Percentiles rank a stretch among this genome's conserved stretches.
These are phyloP conservation scores for Drosophila subsilvestris DNA, from an alignment of 2,888 invertebrate species.

Conservation along the genomic window DNA sequence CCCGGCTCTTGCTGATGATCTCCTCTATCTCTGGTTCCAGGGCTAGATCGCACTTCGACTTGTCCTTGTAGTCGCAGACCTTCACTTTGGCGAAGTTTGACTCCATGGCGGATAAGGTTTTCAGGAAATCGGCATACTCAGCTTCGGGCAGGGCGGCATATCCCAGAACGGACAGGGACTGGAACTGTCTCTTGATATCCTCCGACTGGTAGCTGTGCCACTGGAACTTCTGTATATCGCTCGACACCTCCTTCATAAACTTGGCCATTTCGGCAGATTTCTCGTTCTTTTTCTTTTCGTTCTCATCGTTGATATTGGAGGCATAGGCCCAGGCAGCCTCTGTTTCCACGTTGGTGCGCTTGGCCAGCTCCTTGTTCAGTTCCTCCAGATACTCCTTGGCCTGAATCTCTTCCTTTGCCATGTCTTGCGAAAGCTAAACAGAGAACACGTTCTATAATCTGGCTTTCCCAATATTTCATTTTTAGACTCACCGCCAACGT, in stretches of 20 bases:
- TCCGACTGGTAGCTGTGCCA: slow-evolving; percentile 90
- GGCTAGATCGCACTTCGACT: slow-evolving; percentile 88
- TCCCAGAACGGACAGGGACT: slow-evolving; percentile 89
- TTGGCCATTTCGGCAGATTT: slow-evolving; percentile 80
- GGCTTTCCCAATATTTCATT: too few relatives aligned
- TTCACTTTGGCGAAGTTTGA: slow-evolving; percentile 91
- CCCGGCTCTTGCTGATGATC: slow-evolving; percentile 88
- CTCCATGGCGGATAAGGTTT: slow-evolving; percentile 89
- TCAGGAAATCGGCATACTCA: slow-evolving; percentile 87
- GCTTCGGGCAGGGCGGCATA: slow-evolving; percentile 89
- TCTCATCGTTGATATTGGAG: slow-evolving; percentile 90
- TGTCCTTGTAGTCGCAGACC: slow-evolving; percentile 89
- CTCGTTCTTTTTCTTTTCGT: slow-evolving; percentile 85
- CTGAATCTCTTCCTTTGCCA: slow-evolving; percentile 84
- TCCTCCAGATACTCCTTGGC: slow-evolving; percentile 87
- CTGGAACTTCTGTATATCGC: slow-evolving; percentile 85
- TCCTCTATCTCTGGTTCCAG: slow-evolving; percentile 91
- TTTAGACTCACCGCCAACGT: slow-evolving; percentile 59
- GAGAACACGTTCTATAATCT: not conserved
- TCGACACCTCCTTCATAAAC: slow-evolving; percentile 82
- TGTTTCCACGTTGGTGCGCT: slow-evolving; percentile 86
- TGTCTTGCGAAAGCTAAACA: slow-evolving; percentile 61
- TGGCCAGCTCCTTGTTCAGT: slow-evolving; percentile 87
- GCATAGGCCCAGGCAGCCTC: slow-evolving; percentile 90
- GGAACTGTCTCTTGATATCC: slow-evolving; percentile 89